A percentile compares a stretch with the other conserved stretches of the same genome.
These are phyloP conservation scores for Rhadinocentrus ornatus DNA, from an alignment of 2,797 vertebrate species.

Conservation along the genomic window DNA sequence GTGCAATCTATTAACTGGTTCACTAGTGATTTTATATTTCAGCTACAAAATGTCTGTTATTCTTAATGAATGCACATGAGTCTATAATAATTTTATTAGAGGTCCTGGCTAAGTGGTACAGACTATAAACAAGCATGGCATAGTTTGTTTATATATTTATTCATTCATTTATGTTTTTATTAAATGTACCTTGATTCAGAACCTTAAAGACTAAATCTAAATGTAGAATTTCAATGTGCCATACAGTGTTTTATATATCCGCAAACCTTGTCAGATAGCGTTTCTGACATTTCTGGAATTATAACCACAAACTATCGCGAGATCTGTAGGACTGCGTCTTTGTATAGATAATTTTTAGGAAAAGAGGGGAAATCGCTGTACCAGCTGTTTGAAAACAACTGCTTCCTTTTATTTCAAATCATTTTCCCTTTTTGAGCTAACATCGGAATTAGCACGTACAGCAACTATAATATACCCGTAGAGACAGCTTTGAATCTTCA, in stretches of 20 bases:
- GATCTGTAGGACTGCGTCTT: background rate
- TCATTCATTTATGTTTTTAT: background rate
- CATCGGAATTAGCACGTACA: background rate
- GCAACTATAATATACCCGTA: background rate
- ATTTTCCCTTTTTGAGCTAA: background rate
- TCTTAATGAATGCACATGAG: background rate
- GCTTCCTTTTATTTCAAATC: background rate
- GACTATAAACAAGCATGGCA: background rate
- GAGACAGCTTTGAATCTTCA: background rate
- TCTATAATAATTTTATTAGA: background rate
- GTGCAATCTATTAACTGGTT: background rate
- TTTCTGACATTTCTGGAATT: too few species aligned
- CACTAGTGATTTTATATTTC: background rate
- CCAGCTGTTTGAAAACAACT: background rate
- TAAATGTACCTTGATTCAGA: background rate
- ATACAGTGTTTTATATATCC: background rate
- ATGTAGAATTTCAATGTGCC: background rate
- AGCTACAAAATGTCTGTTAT: background rate
- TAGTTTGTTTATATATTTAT: too few species aligned
- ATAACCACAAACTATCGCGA: constrained; percentile 45
- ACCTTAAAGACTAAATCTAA: background rate
- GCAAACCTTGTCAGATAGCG: background rate
- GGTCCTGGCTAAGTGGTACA: background rate
- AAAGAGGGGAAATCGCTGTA: background rate
- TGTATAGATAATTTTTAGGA: constrained; percentile 39